Percentiles rank a stretch among this genome's conserved stretches.
These are phyloP conservation scores for Hirtodrosophila alboralis DNA, from an alignment of 2,888 invertebrate species.

Conservation along the genomic window DNA sequence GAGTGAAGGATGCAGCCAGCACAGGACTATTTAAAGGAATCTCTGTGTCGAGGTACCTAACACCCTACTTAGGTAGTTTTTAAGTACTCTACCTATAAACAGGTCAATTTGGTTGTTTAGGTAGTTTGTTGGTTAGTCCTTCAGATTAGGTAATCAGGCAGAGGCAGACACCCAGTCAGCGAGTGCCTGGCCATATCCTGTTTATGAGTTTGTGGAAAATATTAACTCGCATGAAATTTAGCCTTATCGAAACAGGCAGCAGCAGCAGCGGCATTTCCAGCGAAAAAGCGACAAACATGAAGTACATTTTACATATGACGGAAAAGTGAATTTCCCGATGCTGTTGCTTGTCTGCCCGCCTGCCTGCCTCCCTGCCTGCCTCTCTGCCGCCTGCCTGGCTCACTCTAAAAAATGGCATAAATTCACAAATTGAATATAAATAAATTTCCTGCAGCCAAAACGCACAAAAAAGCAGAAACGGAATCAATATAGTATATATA, in stretches of 20 bases:
- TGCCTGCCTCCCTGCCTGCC: no score
- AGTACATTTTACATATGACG: constrained; percentile 28
- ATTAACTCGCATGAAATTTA: constrained; percentile 32
- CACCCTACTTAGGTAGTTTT: constrained; percentile 20
- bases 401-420: constrained; percentile 52
- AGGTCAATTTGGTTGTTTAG: constrained; percentile 19
- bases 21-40: constrained; percentile 33
- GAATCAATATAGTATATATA: constrained; percentile 40
- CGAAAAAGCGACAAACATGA: constrained; percentile 12
- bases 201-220: constrained; percentile 75
- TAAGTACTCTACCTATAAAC: background rate
- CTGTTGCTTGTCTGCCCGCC: no score
- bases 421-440: constrained; percentile 78
- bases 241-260: constrained; percentile 33
- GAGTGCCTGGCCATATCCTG: constrained; percentile 35
- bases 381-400: no score
- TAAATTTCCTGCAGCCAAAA: constrained; percentile 71
- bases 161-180: constrained; percentile 12
- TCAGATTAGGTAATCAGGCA: constrained; percentile 70
- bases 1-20: constrained; percentile 44
- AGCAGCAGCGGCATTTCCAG: constrained; percentile 31
- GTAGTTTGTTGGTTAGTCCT: constrained; percentile 38
- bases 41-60: constrained; percentile 11
- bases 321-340: constrained; percentile 53
- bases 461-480: constrained; percentile 19